Percentiles rank a stretch among this genome's conserved stretches.
phyloP scores from a whole-genome alignment of 2,797 vertebrate species.

The Fistularia commersonii region DNA sequence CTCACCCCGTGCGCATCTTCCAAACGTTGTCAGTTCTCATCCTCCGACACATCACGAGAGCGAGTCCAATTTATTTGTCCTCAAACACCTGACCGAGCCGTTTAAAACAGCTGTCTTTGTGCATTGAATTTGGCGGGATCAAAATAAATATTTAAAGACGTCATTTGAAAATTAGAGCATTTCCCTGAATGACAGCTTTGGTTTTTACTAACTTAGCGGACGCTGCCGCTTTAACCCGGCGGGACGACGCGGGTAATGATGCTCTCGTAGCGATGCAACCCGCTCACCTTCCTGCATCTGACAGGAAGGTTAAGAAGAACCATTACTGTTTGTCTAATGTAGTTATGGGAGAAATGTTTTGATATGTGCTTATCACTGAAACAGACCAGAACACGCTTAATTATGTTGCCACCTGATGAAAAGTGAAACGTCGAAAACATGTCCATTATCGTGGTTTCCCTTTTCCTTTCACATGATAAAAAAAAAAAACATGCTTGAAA shows the following conservation, averaged over 20 bases:
- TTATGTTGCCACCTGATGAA: constrained; percentile 8
- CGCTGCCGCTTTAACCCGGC: constrained; percentile 55
- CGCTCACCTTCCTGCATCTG: constrained; percentile 52
- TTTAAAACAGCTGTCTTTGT: constrained; percentile 38
- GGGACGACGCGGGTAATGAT: constrained; percentile 53
- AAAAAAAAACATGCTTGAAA: too few relatives aligned
- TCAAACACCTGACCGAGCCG: constrained; percentile 40
- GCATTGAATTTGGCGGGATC: constrained; percentile 46
- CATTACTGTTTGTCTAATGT: constrained; percentile 69
- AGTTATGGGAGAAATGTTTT: constrained; percentile 65
- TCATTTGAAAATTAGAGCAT: constrained; percentile 44
- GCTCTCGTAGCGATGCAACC: constrained; percentile 43
- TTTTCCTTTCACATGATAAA: too few relatives aligned
- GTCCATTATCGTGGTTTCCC: too few relatives aligned
- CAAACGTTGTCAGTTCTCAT: constrained; percentile 27
- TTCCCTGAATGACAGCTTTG: constrained; percentile 56
- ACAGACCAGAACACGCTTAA: constrained; percentile 14
- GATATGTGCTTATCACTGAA: constrained; percentile 57
- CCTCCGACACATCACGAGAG: constrained; percentile 21
- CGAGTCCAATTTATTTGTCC: constrained; percentile 21
- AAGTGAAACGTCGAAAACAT: too few relatives aligned
- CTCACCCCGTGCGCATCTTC: constrained; percentile 23
- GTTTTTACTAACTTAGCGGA: constrained; percentile 60
- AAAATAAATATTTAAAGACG: constrained; percentile 9
- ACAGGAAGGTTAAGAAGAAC: constrained; percentile 63